Evolutionary conservation across 1,140 invertebrate genomes (phyloP).

Genomic region (Penaeus indicus): DNA sequence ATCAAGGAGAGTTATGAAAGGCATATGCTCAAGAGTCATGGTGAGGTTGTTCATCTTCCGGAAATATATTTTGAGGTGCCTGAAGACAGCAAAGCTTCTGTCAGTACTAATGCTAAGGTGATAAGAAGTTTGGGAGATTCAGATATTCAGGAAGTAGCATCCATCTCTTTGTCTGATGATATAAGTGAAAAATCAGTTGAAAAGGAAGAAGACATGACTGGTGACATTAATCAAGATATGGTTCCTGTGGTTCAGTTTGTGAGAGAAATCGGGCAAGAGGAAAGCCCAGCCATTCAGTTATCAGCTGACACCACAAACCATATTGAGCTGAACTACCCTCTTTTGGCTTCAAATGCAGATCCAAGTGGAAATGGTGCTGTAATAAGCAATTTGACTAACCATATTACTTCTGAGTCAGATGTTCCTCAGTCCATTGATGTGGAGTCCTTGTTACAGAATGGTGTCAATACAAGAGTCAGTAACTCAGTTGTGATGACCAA

Average conservation of each 20-base stretch:
- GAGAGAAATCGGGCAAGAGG: neutral
- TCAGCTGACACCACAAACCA: neutral
- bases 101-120: neutral
- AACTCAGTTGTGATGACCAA: constrained; percentile 8
- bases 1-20: constrained; percentile 41
- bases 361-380: constrained; percentile 21
- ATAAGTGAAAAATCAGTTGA: neutral
- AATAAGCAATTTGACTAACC: constrained; percentile 1
- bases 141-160: neutral
- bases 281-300: neutral
- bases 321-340: constrained; percentile 38
- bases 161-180: neutral
- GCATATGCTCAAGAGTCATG: constrained; percentile 39
- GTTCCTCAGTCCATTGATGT: constrained; percentile 35
- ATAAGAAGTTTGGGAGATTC: neutral
- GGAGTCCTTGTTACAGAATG: constrained; percentile 18
- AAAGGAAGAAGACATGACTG: neutral
- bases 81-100: neutral
- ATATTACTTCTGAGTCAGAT: constrained; percentile 17
- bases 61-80: constrained; percentile 41
- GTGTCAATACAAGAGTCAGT: constrained; percentile 1
- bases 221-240: neutral
- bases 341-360: constrained; percentile 8
- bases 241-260: constrained; percentile 43
- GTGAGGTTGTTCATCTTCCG: constrained; percentile 31